Conservation (phyloP, 2,888 invertebrate species). For the Elegia similella region DNA sequence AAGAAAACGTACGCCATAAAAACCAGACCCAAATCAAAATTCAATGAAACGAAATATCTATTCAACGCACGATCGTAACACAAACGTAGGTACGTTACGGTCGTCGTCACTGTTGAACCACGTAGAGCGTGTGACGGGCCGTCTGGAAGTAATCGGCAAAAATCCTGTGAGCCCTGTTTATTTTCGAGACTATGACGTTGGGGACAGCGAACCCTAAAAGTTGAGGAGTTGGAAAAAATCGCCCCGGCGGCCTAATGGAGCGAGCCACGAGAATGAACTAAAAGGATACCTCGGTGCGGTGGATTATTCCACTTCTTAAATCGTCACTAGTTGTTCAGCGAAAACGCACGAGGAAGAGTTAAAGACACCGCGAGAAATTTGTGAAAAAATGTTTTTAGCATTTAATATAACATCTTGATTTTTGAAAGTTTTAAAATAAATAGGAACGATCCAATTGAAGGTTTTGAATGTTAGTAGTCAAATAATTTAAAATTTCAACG, state of each 20-base stretch:
- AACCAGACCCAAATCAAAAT: slow-evolving; percentile 7
- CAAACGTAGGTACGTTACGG: slow-evolving; percentile 2
- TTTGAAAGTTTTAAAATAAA: too few relatives aligned
- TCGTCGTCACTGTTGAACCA: slow-evolving; percentile 9
- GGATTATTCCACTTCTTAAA: too few relatives aligned
- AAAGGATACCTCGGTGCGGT: neutral
- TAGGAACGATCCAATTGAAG: too few relatives aligned
- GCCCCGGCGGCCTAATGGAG: slow-evolving; percentile 65
- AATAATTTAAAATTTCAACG: too few relatives aligned
- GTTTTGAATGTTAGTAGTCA: too few relatives aligned
- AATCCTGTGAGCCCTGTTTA: slow-evolving; percentile 57
- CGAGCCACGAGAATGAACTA: slow-evolving; percentile 36
- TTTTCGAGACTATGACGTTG: slow-evolving; percentile 37
- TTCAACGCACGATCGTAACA: slow-evolving; percentile 3
- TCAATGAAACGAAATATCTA: slow-evolving; percentile 6
- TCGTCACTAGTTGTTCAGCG: too few relatives aligned
- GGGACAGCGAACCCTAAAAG: slow-evolving; percentile 44
- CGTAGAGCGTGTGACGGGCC: slow-evolving; percentile 39
- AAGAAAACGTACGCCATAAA: slow-evolving; percentile 6
- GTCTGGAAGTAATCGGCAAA: slow-evolving; percentile 49
- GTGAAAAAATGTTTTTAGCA: too few relatives aligned
- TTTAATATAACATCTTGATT: too few relatives aligned
- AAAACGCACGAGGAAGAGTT: too few relatives aligned
- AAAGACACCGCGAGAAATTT: too few relatives aligned
- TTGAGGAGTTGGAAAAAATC: slow-evolving; percentile 61